Percentiles rank a stretch among this genome's conserved stretches.
Conservation (phyloP, 1,140 invertebrate species). For the Papilio polytes region DNA sequence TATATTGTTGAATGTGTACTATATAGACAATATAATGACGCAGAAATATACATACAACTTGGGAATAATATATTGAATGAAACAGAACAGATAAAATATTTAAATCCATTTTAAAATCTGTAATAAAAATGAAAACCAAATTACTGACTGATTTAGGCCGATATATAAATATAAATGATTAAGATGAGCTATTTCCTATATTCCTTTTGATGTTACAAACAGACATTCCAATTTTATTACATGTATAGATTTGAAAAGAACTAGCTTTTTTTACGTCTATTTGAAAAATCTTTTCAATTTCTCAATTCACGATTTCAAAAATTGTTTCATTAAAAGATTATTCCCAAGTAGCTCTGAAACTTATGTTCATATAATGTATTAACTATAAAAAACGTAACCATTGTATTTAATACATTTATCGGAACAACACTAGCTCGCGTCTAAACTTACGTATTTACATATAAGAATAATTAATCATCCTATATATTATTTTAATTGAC, state of each 20-base stretch:
- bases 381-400: background rate
- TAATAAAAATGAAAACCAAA: too few relatives aligned
- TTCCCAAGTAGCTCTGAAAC: background rate
- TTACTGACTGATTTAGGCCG: too few relatives aligned
- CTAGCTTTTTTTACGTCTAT: too few relatives aligned
- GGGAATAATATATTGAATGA: conserved; percentile 2
- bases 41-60: conserved; percentile 33
- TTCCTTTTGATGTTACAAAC: too few relatives aligned
- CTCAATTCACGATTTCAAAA: too few relatives aligned
- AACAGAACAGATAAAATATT: background rate
- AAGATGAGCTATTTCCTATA: too few relatives aligned
- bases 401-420: background rate
- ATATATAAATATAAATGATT: too few relatives aligned
- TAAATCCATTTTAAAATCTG: background rate
- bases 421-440: conserved; percentile 33
- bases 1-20: conserved; percentile 40
- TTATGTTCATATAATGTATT: background rate
- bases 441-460: conserved; percentile 26
- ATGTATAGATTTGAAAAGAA: too few relatives aligned
- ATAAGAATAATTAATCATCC: conserved; percentile 39
- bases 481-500: conserved; percentile 53
- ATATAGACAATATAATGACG: conserved; percentile 8
- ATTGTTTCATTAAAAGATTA: background rate
- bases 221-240: too few relatives aligned
- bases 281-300: too few relatives aligned